phyloP scores from a whole-genome alignment of 2,888 invertebrate species.

The Caenorhabditis panamensis region DNA sequence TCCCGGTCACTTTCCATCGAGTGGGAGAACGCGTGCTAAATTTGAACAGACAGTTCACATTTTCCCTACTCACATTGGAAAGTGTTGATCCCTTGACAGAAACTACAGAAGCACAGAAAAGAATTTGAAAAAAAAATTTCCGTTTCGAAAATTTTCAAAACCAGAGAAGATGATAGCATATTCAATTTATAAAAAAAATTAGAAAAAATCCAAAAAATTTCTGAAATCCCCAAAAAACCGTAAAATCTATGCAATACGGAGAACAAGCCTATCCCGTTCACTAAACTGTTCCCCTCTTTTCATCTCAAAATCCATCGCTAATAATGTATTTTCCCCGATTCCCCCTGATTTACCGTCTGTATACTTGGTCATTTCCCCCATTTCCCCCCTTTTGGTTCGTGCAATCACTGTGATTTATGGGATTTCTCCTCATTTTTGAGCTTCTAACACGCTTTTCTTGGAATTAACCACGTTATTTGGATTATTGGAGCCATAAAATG shows the following conservation, averaged over 20 bases:
- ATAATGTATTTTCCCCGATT: slow-evolving; percentile 29
- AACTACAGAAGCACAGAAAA: no score
- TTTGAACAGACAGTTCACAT: no score
- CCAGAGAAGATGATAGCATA: no score
- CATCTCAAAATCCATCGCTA: slow-evolving; percentile 9
- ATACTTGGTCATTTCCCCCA: slow-evolving; percentile 27
- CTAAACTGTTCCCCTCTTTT: slow-evolving; percentile 39
- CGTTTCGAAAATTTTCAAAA: no score
- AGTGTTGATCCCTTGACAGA: no score
- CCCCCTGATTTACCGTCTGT: slow-evolving; percentile 23
- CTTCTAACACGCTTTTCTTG: no score
- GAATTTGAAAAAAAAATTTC: no score
- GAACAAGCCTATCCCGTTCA: background rate
- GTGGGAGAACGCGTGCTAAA: no score
- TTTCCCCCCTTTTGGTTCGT: slow-evolving; percentile 11
- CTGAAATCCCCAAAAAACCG: background rate
- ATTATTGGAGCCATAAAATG: slow-evolving; percentile 27
- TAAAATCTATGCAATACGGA: background rate
- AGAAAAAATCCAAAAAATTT: background rate
- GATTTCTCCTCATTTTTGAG: slow-evolving; percentile 2
- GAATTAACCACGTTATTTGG: background rate
- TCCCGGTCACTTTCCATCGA: no score
- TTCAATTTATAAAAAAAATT: no score
- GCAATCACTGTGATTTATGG: slow-evolving; percentile 32
- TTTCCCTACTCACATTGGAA: no score